Evolutionary conservation across 2,797 vertebrate species (phyloP).

Genomic region (Alauda arvensis): DNA sequence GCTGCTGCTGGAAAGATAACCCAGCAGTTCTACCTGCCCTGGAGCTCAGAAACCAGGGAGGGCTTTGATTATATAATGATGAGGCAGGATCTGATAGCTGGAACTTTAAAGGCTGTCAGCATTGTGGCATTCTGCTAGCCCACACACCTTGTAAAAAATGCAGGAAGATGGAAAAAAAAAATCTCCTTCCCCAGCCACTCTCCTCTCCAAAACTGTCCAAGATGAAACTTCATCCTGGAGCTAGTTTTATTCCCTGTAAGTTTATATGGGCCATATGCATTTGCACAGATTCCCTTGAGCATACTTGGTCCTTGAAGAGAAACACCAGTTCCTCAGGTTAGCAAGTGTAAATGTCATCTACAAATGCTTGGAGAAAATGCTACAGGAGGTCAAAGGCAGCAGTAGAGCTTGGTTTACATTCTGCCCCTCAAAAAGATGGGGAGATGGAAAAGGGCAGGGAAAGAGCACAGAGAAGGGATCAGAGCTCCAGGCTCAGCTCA

Average conservation of each 20-base stretch:
- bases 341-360: background rate
- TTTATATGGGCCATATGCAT: background rate
- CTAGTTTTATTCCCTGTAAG: background rate
- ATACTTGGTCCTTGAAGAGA: background rate
- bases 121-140: background rate
- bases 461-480: background rate
- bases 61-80: background rate
- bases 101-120: background rate
- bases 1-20: background rate
- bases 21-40: background rate
- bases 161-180: background rate
- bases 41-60: background rate
- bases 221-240: background rate
- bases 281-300: background rate
- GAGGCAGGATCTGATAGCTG: background rate
- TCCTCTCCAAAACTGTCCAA: background rate
- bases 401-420: background rate
- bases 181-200: background rate
- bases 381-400: background rate
- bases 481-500: conserved; percentile 60
- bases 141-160: background rate
- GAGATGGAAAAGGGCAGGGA: background rate
- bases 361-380: background rate
- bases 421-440: background rate
- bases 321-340: background rate